Conservation (phyloP, 2,797 vertebrate species). For the Todus mexicanus region DNA sequence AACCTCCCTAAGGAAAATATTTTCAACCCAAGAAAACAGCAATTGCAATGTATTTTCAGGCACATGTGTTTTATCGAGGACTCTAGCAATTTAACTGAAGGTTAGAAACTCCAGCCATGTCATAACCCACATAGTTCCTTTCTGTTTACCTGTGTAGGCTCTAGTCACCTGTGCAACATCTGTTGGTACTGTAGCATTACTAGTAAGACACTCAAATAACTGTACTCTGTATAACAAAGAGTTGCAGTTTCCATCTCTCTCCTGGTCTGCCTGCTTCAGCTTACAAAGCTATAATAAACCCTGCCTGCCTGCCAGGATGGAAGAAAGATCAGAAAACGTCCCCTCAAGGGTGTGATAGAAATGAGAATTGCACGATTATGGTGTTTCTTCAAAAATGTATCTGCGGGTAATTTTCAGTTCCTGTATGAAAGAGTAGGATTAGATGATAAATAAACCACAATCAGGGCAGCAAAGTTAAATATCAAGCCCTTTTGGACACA, state of each 20-base stretch:
- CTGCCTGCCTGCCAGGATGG: neutral
- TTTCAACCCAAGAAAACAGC: neutral
- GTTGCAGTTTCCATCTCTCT: neutral
- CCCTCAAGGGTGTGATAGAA: neutral
- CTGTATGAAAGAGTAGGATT: neutral
- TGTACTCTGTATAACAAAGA: neutral
- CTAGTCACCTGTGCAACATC: slow-evolving; percentile 13
- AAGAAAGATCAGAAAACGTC: neutral
- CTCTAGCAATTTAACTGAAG: neutral
- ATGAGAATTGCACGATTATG: neutral
- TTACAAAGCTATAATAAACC: neutral
- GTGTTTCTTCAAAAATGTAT: neutral
- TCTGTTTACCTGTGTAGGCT: slow-evolving; percentile 5
- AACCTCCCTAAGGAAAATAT: neutral
- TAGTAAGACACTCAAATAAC: slow-evolving; percentile 14
- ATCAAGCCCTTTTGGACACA: neutral
- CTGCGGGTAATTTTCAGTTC: slow-evolving; percentile 9
- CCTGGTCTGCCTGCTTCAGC: neutral
- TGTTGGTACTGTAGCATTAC: neutral
- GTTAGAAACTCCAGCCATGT: neutral
- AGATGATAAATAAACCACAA: neutral
- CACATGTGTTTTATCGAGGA: neutral
- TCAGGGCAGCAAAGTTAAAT: neutral
- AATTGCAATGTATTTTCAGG: slow-evolving; percentile 5
- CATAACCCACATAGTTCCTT: neutral